Evolutionary conservation across 2,113 vertebrate species (phyloP).

Genomic region (Clarias batrachus): DNA sequence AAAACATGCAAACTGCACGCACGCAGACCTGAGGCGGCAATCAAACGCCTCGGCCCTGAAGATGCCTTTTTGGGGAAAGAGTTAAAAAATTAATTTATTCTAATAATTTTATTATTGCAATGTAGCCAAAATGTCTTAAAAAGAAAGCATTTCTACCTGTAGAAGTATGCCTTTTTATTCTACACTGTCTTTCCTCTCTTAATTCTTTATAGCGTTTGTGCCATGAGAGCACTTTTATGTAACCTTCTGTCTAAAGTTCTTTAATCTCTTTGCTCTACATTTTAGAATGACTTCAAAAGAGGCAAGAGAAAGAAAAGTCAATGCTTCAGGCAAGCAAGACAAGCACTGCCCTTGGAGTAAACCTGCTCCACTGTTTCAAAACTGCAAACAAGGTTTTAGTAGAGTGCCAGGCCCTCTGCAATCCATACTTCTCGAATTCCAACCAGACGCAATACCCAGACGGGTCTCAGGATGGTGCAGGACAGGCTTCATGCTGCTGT

Average conservation of each 20-base stretch:
- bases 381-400: not conserved
- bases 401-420: not conserved
- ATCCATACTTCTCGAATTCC: not conserved
- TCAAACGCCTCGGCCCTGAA: too few relatives aligned
- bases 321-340: constrained; percentile 11
- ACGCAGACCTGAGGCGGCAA: too few relatives aligned
- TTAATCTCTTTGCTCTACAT: not conserved
- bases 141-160: not conserved
- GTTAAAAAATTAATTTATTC: too few relatives aligned
- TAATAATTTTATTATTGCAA: too few relatives aligned
- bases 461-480: not conserved
- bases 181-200: not conserved
- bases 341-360: not conserved
- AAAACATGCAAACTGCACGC: too few relatives aligned
- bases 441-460: not conserved
- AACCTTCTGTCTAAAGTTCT: not conserved
- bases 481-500: not conserved
- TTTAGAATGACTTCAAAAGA: not conserved
- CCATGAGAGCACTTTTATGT: not conserved
- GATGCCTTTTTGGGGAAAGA: too few relatives aligned
- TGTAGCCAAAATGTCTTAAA: not conserved
- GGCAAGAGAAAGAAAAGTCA: not conserved
- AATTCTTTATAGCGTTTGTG: not conserved
- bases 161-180: not conserved
- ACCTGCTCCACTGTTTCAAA: not conserved